Evolutionary conservation across 2,113 vertebrate genomes (phyloP), one percentile per base, ranked within the genome.

Genomic region (Epinephelus moara): DNA sequence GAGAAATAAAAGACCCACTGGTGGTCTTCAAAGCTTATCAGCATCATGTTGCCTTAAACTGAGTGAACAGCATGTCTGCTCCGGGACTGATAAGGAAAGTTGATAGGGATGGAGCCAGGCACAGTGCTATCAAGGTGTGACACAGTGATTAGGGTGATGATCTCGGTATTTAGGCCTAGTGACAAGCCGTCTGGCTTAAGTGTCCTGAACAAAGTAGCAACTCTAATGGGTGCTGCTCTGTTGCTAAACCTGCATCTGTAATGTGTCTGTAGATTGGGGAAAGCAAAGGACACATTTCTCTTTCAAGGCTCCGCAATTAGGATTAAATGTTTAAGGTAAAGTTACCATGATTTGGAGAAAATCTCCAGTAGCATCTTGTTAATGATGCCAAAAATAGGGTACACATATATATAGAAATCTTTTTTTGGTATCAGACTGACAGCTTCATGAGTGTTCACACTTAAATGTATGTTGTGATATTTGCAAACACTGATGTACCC

Each of bases 41-140:
- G 18, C 37, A 83, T 62, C 15, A 62, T 19, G 55, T 23, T 73
- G 14, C 19, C 6, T 63, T 55, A 3, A 57, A 59, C 15, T 49
- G 5, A 68, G 30, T 33, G 45, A 45, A 68, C 45, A 30, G 25
- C 25, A 55, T 4, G 52, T 23, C 56, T 27, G 56, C 49, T 64
- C 60, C 9, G 27, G 68, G 25, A 47, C 59, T 13, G 40, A 30
- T 49, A 40, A 2, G 30, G 42, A 70, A 33, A 45, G 27, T 25
- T 70, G 77, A 89, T 88, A 85, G 81, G 71, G 45, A 68, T 23
- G 47, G 13, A 70, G 30, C n/a, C 63, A 37, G 21, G 11, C 66
- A 25, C 1, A 21, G 27, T 45, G 12, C 64, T 70, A 52, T 63
- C 23, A 79, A 74, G 84, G 84, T 77, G 87, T 67, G 56, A 23